Evolutionary conservation across 2,797 vertebrate genomes (phyloP).

Genomic region (Gobio occitaniae): DNA sequence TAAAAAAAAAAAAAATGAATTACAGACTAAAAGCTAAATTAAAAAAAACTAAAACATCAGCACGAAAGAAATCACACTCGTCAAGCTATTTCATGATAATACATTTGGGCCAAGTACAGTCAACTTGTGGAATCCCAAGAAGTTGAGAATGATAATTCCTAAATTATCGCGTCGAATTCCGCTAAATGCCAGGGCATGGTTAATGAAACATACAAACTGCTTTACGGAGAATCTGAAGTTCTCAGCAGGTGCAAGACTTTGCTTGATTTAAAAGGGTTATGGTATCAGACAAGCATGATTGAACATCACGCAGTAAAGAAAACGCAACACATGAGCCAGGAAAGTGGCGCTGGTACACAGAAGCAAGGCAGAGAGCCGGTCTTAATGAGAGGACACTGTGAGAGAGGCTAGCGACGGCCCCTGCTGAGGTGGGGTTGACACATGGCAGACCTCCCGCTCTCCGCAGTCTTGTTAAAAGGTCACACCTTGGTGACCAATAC

Average conservation of each 20-base stretch:
- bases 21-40: not conserved
- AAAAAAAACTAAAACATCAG: not conserved
- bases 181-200: not conserved
- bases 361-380: slow-evolving; percentile 40
- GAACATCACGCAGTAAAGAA: slow-evolving; percentile 24
- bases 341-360: slow-evolving; percentile 22
- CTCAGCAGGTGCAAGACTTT: slow-evolving; percentile 16
- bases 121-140: not conserved
- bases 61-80: not conserved
- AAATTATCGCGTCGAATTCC: not conserved
- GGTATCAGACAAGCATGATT: slow-evolving; percentile 22
- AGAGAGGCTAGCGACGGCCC: slow-evolving; percentile 66
- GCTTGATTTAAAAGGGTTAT: slow-evolving; percentile 20
- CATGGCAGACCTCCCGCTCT: slow-evolving; percentile 78
- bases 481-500: slow-evolving; percentile 81
- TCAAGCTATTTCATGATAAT: not conserved
- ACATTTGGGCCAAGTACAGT: not conserved
- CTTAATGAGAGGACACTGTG: slow-evolving; percentile 73
- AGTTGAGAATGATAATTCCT: not conserved
- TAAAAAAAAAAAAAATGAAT: not conserved
- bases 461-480: slow-evolving; percentile 81
- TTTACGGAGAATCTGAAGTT: slow-evolving; percentile 1
- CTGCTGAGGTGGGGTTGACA: slow-evolving; percentile 70
- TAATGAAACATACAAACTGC: not conserved
- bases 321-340: not conserved